Conservation (phyloP, 2,797 vertebrate genomes). For the Clamator glandarius region DNA sequence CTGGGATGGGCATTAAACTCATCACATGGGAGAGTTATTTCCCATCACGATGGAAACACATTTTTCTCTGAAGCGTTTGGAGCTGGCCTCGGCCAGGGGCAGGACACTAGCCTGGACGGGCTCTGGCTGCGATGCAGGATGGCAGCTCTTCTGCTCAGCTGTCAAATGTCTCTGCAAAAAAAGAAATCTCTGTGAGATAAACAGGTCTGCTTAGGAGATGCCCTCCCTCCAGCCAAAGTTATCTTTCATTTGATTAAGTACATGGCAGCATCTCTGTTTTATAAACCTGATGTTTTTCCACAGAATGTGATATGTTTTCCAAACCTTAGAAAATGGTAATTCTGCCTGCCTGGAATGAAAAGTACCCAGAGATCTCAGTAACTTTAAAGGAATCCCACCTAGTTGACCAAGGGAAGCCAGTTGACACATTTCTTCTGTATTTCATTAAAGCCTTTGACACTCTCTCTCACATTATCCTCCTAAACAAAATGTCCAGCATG, state of each 20-base stretch:
- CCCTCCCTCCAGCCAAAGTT: not conserved
- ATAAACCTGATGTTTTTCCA: slow-evolving; percentile 13
- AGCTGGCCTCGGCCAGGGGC: not conserved
- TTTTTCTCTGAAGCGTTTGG: not conserved
- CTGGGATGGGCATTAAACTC: not conserved
- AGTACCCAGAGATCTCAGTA: not conserved
- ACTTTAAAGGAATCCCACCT: not conserved
- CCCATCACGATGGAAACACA: not conserved
- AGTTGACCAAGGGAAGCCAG: too few species aligned
- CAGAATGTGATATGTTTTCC: not conserved
- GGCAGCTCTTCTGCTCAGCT: slow-evolving; percentile 17
- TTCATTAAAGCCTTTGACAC: too few species aligned
- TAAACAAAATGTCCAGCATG: too few species aligned
- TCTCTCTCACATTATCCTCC: too few species aligned
- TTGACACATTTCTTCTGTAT: too few species aligned
- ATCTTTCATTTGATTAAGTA: slow-evolving; percentile 20
- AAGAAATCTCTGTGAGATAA: not conserved
- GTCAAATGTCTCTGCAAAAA: not conserved
- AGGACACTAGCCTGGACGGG: not conserved
- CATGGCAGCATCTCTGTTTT: slow-evolving; percentile 1
- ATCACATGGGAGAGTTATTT: not conserved
- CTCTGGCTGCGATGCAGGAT: not conserved
- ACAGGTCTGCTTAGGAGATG: slow-evolving; percentile 11
- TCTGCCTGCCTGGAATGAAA: not conserved
- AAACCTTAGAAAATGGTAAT: too few species aligned